Base-by-base conservation (phyloP, 2,797 vertebrate genomes). In the Channallabes apus region DNA sequence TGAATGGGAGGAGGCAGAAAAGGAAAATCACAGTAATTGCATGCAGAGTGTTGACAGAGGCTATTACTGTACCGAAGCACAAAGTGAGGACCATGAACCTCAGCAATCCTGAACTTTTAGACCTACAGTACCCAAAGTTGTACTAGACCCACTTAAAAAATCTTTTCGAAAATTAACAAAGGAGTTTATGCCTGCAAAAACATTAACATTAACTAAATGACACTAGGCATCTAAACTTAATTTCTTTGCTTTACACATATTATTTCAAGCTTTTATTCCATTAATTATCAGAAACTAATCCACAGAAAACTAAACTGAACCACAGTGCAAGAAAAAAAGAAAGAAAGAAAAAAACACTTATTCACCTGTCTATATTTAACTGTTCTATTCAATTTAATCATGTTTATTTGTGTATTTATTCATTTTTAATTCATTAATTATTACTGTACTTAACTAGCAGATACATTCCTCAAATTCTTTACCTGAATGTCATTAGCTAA, bases 21-120 rank as follows among this genome's bases (percentile, higher is more conserved):
- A 59, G 62, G 72, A 84, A 88, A 84, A 77, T 82, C 88, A 86
- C 85, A 77, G 76, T 88, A 84, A 88, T 86, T 86, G 86, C 61
- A 62, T 65, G 62, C 82, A 77, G 79, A 62, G 87, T 84, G 82
- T 83, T 84, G 84, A 88, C 77, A 76, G 69, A 84, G 73, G 82
- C 84, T 83, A 73, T 83, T 75, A 80, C 67, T 65, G 85, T 62
- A 61, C 29, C 15, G 67, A 75, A 61, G 86, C 59, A 82, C 27
- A 77, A 69, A 87, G 83, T 82, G 51, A 87, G 35, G 78, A 68
- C 75, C 76, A 77, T 76, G 78, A 83, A 80, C 61, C 82, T 83
- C 51, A 24, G 59, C 64, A 75, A 38, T 61, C 59, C 80, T 65
- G 41, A 61, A 67, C 35, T 75, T 86, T 78, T 22, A 69, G 51